These are phyloP conservation scores for Salmo trutta DNA, from an alignment of 2,797 vertebrate genomes.

Conservation along the genomic window DNA sequence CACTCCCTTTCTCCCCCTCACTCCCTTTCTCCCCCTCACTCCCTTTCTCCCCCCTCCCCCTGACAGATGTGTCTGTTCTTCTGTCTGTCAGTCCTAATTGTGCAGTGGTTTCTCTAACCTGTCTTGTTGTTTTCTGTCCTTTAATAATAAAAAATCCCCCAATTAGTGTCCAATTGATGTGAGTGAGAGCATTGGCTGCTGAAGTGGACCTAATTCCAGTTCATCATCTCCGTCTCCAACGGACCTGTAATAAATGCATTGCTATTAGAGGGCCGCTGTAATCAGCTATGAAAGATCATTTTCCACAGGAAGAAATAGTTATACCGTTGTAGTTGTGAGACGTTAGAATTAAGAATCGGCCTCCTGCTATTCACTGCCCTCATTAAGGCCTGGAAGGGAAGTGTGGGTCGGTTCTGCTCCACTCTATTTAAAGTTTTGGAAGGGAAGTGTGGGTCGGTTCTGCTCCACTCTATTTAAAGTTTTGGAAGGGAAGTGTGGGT, in stretches of 20 bases:
- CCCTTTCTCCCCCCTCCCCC: slow-evolving; percentile 18
- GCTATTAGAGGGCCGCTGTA: slow-evolving; percentile 63
- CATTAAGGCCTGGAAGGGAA: slow-evolving; percentile 55
- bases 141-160: slow-evolving; percentile 41
- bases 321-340: slow-evolving; percentile 64
- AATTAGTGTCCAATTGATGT: slow-evolving; percentile 57
- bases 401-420: slow-evolving; percentile 40
- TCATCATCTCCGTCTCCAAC: slow-evolving; percentile 45
- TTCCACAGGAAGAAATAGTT: slow-evolving; percentile 70
- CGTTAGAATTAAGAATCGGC: slow-evolving; percentile 37
- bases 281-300: slow-evolving; percentile 65
- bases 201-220: neutral
- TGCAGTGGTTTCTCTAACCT: slow-evolving; percentile 45
- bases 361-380: slow-evolving; percentile 57
- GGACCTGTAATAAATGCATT: slow-evolving; percentile 50
- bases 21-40: slow-evolving; percentile 26
- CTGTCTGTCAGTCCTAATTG: neutral
- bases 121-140: slow-evolving; percentile 54
- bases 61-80: neutral
- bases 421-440: slow-evolving; percentile 55
- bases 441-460: neutral
- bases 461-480: too few species aligned
- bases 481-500: slow-evolving; percentile 53
- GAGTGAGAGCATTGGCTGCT: slow-evolving; percentile 4
- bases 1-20: neutral